These are phyloP conservation scores for Eremobia ochroleuca DNA, from an alignment of 2,888 invertebrate genomes.

Conservation along the genomic window DNA sequence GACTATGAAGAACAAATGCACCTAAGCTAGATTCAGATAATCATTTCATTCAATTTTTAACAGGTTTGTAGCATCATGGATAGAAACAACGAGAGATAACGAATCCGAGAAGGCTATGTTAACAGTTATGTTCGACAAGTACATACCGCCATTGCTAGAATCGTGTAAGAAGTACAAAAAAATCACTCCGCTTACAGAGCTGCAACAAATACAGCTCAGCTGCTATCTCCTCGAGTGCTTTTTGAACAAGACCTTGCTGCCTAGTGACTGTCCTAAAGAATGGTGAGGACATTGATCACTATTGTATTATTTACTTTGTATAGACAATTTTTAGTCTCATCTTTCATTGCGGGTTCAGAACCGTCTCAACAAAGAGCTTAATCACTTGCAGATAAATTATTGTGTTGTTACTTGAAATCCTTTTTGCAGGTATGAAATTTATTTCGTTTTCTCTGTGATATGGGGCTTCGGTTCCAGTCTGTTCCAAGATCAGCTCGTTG, in stretches of 20 bases:
- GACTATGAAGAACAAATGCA: neutral
- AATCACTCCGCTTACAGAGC: constrained; percentile 97
- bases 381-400: neutral
- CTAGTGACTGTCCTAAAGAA: constrained; percentile 97
- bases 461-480: constrained; percentile 98
- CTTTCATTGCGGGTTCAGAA: neutral
- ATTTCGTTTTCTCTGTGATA: constrained; percentile 97
- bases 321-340: neutral
- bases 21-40: neutral
- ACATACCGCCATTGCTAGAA: constrained; percentile 96
- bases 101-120: constrained; percentile 95
- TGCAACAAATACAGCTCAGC: constrained; percentile 96
- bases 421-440: constrained; percentile 94
- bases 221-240: constrained; percentile 97
- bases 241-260: constrained; percentile 94
- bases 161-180: constrained; percentile 95
- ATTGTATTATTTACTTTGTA: neutral
- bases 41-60: neutral
- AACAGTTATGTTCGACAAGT: constrained; percentile 97
- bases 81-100: constrained; percentile 94
- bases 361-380: neutral
- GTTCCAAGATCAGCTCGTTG: constrained; percentile 97
- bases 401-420: neutral
- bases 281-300: constrained; percentile 88
- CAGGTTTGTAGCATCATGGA: constrained; percentile 97